These are phyloP conservation scores for Pseudochirops corinnae DNA, from an alignment of 2,797 vertebrate species.

Conservation along the genomic window DNA sequence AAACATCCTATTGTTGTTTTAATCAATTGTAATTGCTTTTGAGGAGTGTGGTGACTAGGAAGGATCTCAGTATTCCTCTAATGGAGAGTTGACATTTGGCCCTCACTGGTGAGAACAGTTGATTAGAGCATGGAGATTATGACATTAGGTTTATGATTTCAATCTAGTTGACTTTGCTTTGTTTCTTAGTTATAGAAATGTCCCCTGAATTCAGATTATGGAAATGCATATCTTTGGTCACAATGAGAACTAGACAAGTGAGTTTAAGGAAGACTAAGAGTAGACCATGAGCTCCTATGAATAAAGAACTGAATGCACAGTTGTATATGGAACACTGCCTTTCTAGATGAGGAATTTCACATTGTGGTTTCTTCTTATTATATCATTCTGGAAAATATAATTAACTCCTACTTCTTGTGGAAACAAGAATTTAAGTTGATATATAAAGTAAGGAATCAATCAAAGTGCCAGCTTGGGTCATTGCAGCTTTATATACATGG, in stretches of 20 bases:
- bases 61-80: not conserved
- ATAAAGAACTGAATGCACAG: not conserved
- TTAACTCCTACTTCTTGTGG: not conserved
- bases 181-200: not conserved
- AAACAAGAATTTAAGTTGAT: not conserved
- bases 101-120: slow-evolving; percentile 9
- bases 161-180: not conserved
- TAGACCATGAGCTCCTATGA: not conserved
- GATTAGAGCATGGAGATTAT: not conserved
- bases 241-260: not conserved
- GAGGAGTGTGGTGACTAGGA: not conserved
- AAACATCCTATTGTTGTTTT: slow-evolving; percentile 32
- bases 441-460: not conserved
- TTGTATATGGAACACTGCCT: not conserved
- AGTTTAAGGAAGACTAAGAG: not conserved
- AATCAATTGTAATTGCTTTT: not conserved
- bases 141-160: not conserved
- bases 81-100: not conserved
- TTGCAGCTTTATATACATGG: not conserved
- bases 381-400: not conserved
- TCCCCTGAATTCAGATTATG: not conserved
- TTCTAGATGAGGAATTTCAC: not conserved
- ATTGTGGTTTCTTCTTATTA: not conserved
- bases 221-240: not conserved
- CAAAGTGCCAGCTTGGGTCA: not conserved